phyloP scores from a whole-genome alignment of 1,140 invertebrate genomes.

The Aphis gossypii region DNA sequence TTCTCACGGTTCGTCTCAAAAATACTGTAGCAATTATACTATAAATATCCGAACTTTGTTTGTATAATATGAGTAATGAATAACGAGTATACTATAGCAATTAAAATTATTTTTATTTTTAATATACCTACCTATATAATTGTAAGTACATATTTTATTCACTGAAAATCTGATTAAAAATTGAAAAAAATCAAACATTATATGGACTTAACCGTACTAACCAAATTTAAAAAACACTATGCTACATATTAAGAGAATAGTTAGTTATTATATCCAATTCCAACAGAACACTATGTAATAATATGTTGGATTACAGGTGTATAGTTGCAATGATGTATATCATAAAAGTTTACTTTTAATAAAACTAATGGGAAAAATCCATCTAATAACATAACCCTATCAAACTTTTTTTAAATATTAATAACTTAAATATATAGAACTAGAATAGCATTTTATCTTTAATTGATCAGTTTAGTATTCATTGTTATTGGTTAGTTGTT shows the following conservation, averaged over 20 bases:
- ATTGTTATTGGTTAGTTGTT: background rate
- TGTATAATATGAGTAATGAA: too few species aligned
- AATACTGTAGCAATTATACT: background rate
- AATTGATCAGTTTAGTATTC: background rate
- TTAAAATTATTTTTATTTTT: background rate
- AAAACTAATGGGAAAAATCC: background rate
- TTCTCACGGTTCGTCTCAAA: background rate
- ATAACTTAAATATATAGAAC: background rate
- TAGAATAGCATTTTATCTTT: background rate
- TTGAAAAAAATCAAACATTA: background rate
- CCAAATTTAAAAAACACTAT: background rate
- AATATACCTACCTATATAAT: background rate
- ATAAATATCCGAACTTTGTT: background rate
- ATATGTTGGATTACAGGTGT: too few species aligned
- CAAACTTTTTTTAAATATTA: background rate
- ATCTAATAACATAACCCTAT: background rate
- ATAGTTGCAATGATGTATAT: too few species aligned
- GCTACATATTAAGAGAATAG: background rate
- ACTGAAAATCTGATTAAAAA: background rate
- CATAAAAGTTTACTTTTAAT: too few species aligned
- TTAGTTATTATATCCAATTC: background rate
- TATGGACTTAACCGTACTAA: background rate
- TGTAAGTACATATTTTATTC: background rate
- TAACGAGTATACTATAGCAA: background rate
- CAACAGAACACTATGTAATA: too few species aligned